Evolutionary conservation across 2,797 vertebrate genomes (phyloP), one percentile per base, ranked within the genome.

Genomic region (Muraenolepis orangiensis): DNA sequence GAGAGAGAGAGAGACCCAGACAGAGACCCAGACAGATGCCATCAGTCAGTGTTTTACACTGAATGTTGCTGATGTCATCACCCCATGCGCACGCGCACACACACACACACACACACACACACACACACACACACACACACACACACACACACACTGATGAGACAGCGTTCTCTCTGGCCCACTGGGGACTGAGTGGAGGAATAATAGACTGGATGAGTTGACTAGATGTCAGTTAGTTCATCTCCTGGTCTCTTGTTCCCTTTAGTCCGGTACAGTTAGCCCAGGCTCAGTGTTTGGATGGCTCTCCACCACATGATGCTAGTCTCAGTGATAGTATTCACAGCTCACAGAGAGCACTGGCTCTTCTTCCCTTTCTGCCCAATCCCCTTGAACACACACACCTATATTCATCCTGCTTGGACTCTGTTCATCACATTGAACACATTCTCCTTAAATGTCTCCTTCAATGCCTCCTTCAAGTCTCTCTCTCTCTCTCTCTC

Each of bases 31-130:
- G 70, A 67, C 78, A 74, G 82, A 85, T 82, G 82, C 80, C 88
- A 70, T 85, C 80, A 77, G 51, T 78, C 72, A 78, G 71, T 74
- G 71, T 77, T 89, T 86, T 74, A 83, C 79, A 73, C 80, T 81
- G 77, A 85, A 79, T 85, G 84, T 82, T 82, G 80, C 74, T 69
- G 72, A 78, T 76, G 78, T 85, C 84, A 80, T 80, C 75, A 74
- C 31, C 68, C 18, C 32, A 51, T 28, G 29, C 3, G 28, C 38
- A 23, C 8, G 10, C 5, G 36, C 31, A 32, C 67, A 69, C 30
- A 69, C 14, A 32, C 16, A 32, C 13, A 32, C 6, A 69, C 68
- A 69, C 8, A 31, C 31, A 51, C 66, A 67, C 8, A 67, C 69
- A 71, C 70, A 66, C 29, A 34, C 71, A 67, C 72, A 72, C 70